A percentile compares a stretch with the other conserved stretches of the same genome.
Conservation (phyloP, 2,797 vertebrate species). For the Danionella dracula region DNA sequence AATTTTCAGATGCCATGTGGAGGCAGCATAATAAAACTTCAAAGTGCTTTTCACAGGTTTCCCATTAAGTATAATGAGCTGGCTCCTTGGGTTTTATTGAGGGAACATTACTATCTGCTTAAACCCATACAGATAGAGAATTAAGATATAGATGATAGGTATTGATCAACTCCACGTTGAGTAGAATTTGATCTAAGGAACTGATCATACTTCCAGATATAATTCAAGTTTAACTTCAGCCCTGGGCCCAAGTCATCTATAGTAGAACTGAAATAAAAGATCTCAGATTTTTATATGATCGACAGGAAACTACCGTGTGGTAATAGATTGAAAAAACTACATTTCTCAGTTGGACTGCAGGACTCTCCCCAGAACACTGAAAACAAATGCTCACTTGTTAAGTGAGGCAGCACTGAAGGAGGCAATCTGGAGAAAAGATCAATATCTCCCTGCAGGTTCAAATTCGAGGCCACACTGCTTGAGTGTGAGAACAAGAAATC, state of each 20-base stretch:
- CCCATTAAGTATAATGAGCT: conserved; percentile 13
- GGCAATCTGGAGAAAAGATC: conserved; percentile 18
- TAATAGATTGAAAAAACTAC: no score
- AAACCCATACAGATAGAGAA: not conserved
- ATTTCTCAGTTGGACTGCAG: not conserved
- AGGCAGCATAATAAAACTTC: conserved; percentile 24
- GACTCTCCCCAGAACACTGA: not conserved
- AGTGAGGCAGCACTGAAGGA: not conserved
- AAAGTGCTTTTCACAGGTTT: conserved; percentile 21
- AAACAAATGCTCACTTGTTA: conserved; percentile 19
- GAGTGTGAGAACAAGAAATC: conserved; percentile 12
- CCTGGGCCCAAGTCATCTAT: no score
- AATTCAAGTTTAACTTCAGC: no score
- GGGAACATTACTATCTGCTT: not conserved
- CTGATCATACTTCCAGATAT: not conserved
- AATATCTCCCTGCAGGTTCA: conserved; percentile 16
- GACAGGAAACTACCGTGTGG: not conserved
- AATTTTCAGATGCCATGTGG: conserved; percentile 10
- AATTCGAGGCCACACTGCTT: conserved; percentile 1
- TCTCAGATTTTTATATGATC: not conserved
- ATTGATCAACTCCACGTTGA: not conserved
- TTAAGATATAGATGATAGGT: conserved; percentile 2
- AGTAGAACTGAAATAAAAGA: not conserved
- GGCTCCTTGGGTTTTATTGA: conserved; percentile 10
- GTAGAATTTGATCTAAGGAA: not conserved